phyloP scores from a whole-genome alignment of 1,140 invertebrate genomes.

The Polyergus mexicanus region DNA sequence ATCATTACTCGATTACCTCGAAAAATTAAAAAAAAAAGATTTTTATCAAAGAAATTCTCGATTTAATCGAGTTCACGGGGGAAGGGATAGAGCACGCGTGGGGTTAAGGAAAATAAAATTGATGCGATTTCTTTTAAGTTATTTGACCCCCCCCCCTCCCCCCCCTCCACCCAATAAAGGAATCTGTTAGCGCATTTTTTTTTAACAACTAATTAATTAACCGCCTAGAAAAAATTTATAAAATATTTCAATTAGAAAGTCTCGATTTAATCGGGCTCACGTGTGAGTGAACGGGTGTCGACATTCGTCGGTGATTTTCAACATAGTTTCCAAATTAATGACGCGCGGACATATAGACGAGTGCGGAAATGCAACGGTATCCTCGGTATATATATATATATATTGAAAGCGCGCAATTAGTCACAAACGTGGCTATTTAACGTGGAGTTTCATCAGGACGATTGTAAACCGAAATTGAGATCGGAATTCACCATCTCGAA shows the following conservation, averaged over 20 bases:
- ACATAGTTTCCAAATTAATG: conserved; percentile 36
- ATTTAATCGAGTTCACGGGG: too few species aligned
- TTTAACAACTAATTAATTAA: neutral
- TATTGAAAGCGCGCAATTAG: conserved; percentile 50
- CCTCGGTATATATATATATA: too few species aligned
- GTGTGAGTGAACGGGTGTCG: neutral
- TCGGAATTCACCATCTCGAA: conserved; percentile 54
- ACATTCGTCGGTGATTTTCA: conserved; percentile 34
- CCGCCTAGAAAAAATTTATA: neutral
- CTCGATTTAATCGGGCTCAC: conserved; percentile 1
- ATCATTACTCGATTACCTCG: too few species aligned
- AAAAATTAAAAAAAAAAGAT: too few species aligned
- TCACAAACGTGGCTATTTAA: conserved; percentile 54
- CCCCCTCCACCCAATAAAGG: too few species aligned
- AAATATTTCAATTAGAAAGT: conserved; percentile 10
- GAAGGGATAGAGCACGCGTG: neutral
- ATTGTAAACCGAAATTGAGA: conserved; percentile 48
- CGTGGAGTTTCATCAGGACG: conserved; percentile 36
- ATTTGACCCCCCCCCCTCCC: neutral
- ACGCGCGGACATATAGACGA: conserved; percentile 28
- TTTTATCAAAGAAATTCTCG: too few species aligned
- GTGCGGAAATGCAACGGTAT: conserved; percentile 45
- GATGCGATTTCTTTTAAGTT: neutral
- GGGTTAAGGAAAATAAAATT: too few species aligned
- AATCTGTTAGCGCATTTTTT: neutral